Percentiles rank a stretch among this genome's conserved stretches.
Conservation (phyloP, 2,797 vertebrate species). For the Mormyrus proboscirostris region DNA sequence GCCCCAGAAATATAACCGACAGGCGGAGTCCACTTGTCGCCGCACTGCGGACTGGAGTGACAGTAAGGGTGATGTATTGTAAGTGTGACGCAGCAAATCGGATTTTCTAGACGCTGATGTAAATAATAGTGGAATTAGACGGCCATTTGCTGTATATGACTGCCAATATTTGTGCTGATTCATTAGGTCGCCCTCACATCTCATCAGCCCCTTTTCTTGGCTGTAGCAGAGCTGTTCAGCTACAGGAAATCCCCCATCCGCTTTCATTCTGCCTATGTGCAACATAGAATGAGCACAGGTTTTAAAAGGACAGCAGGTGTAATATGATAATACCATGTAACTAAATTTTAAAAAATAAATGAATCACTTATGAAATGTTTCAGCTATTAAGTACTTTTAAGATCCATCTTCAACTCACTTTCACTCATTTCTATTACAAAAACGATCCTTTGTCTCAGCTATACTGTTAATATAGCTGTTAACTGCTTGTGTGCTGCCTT, state of each 20-base stretch:
- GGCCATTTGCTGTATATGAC: slow-evolving; percentile 37
- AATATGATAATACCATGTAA: not conserved
- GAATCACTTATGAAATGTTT: not conserved
- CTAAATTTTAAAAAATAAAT: not conserved
- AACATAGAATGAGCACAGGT: slow-evolving; percentile 18
- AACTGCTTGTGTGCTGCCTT: not conserved
- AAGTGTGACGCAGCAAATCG: slow-evolving; percentile 48
- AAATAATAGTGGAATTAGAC: slow-evolving; percentile 56
- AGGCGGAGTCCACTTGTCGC: slow-evolving; percentile 38
- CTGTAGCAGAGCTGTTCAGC: not conserved
- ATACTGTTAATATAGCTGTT: not conserved
- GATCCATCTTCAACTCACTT: not conserved
- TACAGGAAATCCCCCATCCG: not conserved
- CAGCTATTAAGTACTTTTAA: slow-evolving; percentile 3
- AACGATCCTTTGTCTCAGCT: not conserved
- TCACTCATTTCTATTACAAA: not conserved
- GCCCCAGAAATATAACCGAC: not conserved
- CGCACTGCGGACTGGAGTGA: slow-evolving; percentile 37
- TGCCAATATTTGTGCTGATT: slow-evolving; percentile 41
- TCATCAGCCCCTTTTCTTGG: not conserved
- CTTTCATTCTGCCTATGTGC: not conserved
- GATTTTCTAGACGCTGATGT: slow-evolving; percentile 47
- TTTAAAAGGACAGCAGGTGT: not conserved
- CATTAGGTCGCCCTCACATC: slow-evolving; percentile 40
- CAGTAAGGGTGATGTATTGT: slow-evolving; percentile 49